phyloP scores from a whole-genome alignment of 2,888 invertebrate genomes.

The Nymphalis urticae region DNA sequence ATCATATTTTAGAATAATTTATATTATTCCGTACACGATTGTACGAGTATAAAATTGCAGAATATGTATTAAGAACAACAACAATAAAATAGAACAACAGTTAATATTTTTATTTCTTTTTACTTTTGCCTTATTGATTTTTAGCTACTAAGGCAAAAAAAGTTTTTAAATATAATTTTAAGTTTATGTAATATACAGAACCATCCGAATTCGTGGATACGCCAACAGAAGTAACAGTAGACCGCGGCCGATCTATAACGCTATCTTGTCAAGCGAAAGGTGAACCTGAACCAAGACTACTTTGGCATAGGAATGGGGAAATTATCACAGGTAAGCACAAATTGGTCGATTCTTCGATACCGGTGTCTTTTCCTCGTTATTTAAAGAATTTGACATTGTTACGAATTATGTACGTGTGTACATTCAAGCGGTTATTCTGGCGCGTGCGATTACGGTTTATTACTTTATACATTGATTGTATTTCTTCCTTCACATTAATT shows the following conservation, averaged over 20 bases:
- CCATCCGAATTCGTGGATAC: slow-evolving; percentile 61
- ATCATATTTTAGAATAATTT: no score
- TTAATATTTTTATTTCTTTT: no score
- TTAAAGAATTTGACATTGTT: not conserved
- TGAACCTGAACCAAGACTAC: slow-evolving; percentile 62
- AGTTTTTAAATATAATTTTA: not conserved
- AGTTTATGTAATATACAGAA: slow-evolving; percentile 44
- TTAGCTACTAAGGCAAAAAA: not conserved
- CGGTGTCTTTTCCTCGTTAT: not conserved
- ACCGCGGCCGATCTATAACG: slow-evolving; percentile 63
- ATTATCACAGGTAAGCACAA: slow-evolving; percentile 52
- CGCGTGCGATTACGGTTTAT: not conserved
- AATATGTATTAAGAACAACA: no score
- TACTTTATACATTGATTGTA: no score
- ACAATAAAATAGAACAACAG: no score
- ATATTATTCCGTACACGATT: no score
- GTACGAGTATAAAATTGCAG: no score
- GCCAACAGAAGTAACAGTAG: slow-evolving; percentile 52
- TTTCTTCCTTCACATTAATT: no score
- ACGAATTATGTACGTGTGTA: not conserved
- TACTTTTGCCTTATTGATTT: no score
- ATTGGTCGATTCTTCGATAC: not conserved
- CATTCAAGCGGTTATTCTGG: not conserved
- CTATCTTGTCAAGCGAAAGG: slow-evolving; percentile 65
- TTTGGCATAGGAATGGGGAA: slow-evolving; percentile 58